These are phyloP conservation scores for Trachelus stipa DNA, from an alignment of 2,888 invertebrate species.

Conservation along the genomic window DNA sequence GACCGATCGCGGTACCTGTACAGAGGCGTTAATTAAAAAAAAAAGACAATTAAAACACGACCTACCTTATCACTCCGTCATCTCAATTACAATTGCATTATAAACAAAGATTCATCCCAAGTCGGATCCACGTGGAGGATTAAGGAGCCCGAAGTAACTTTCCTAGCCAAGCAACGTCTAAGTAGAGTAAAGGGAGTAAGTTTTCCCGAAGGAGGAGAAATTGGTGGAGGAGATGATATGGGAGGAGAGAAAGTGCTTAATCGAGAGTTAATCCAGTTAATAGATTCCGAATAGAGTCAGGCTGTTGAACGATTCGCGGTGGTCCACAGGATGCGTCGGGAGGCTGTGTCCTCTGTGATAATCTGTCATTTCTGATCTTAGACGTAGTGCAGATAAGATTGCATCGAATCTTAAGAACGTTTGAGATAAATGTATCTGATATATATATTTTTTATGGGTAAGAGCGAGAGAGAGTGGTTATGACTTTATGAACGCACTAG, in stretches of 20 bases:
- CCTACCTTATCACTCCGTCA: too few relatives aligned
- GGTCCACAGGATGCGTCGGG: too few relatives aligned
- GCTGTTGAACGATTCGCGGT: constrained; percentile 15
- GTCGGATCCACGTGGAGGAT: background rate
- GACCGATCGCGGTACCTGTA: background rate
- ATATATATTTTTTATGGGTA: too few relatives aligned
- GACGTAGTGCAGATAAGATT: too few relatives aligned
- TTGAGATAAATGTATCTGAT: too few relatives aligned
- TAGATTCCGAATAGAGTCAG: constrained; percentile 57
- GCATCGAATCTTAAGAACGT: too few relatives aligned
- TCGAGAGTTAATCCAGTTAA: constrained; percentile 60
- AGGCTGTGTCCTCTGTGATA: too few relatives aligned
- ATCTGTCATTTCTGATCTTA: too few relatives aligned
- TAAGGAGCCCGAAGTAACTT: constrained; percentile 30
- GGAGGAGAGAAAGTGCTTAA: constrained; percentile 39
- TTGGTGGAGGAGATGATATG: constrained; percentile 10
- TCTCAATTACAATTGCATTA: background rate
- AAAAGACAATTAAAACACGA: background rate
- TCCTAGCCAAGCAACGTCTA: constrained; percentile 34
- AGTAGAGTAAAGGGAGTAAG: constrained; percentile 24
- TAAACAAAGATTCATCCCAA: background rate
- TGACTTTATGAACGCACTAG: too few relatives aligned
- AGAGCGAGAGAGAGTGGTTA: constrained; percentile 26
- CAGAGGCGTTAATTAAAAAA: background rate
- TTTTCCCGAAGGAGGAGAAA: constrained; percentile 13